Evolutionary conservation across 1,140 invertebrate genomes (phyloP).

Genomic region (Drosophila watanabei): DNA sequence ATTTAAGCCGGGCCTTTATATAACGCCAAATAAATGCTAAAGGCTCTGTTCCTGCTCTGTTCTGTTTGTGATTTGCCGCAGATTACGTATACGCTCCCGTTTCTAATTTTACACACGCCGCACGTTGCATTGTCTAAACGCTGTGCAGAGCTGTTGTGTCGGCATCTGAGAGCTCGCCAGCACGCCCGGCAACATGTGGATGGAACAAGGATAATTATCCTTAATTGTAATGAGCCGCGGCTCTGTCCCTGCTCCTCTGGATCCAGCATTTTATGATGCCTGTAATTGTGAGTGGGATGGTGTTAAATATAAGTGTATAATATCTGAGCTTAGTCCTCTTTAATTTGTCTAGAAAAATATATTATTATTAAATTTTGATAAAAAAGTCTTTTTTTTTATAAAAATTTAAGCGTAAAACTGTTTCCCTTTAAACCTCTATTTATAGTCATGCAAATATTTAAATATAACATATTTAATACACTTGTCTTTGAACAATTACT

Average conservation of each 20-base stretch:
- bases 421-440: too few species aligned
- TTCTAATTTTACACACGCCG: slow-evolving; percentile 52
- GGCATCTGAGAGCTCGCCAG: not conserved
- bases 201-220: slow-evolving; percentile 21
- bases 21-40: slow-evolving; percentile 29
- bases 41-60: not conserved
- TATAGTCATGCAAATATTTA: too few species aligned
- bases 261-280: not conserved
- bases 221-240: slow-evolving; percentile 3
- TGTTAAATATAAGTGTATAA: not conserved
- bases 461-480: too few species aligned
- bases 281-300: too few species aligned
- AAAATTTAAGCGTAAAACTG: too few species aligned
- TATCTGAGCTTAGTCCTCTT: not conserved
- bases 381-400: too few species aligned
- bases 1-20: slow-evolving; percentile 23
- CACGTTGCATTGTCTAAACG: slow-evolving; percentile 49
- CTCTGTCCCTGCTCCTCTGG: too few species aligned
- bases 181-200: slow-evolving; percentile 53
- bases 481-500: not conserved
- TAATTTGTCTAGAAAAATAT: too few species aligned
- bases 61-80: slow-evolving; percentile 47
- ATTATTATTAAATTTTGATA: too few species aligned
- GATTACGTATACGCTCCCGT: slow-evolving; percentile 41
- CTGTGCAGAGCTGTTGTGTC: slow-evolving; percentile 5